phyloP scores from a whole-genome alignment of 2,113 vertebrate species.

The Heterotilapia buettikoferi region DNA sequence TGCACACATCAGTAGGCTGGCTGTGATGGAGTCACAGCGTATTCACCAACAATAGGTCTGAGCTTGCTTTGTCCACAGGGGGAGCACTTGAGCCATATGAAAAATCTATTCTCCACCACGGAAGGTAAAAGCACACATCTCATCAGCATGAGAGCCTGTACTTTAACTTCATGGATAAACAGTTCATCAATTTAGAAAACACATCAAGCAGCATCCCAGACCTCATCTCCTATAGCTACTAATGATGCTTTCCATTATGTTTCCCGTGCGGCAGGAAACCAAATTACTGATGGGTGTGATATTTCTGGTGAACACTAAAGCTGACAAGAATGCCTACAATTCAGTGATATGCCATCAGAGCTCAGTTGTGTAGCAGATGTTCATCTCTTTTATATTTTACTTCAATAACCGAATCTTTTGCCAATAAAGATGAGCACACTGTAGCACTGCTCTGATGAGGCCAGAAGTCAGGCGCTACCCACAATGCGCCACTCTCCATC shows the following conservation, averaged over 20 bases:
- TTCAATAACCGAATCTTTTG: background rate
- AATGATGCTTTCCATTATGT: constrained; percentile 10
- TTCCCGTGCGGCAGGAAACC: background rate
- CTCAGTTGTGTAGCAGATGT: constrained; percentile 16
- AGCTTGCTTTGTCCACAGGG: constrained; percentile 47
- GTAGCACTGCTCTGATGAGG: background rate
- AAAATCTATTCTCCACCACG: background rate
- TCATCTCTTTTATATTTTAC: constrained; percentile 11
- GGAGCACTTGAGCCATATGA: constrained; percentile 58
- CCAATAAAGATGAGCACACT: background rate
- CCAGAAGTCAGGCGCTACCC: background rate
- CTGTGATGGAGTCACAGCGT: background rate
- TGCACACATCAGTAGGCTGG: background rate
- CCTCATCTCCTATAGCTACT: background rate
- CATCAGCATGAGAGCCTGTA: constrained; percentile 11
- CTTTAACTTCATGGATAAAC: constrained; percentile 9
- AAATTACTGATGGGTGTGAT: constrained; percentile 19
- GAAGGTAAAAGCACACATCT: background rate
- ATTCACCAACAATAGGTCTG: background rate
- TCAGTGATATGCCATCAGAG: background rate
- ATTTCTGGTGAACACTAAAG: constrained; percentile 13
- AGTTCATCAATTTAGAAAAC: constrained; percentile 10
- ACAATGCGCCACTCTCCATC: constrained; percentile 1
- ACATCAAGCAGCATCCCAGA: background rate
- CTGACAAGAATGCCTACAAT: background rate